Conservation (phyloP, 2,113 vertebrate species). For the Ascaphus truei region DNA sequence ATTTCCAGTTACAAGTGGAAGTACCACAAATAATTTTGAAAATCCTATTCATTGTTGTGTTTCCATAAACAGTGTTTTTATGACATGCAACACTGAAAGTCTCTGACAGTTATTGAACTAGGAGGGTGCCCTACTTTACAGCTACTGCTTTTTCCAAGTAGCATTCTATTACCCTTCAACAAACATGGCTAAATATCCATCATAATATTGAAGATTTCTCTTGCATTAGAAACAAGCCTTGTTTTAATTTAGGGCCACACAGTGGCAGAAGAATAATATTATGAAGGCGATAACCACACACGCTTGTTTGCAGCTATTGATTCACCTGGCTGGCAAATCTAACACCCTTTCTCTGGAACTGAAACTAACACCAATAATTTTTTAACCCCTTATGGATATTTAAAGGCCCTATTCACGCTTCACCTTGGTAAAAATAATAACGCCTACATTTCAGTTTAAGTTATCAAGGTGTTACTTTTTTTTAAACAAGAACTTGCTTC, state of each 20-base stretch:
- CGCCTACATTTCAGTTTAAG: constrained; percentile 35
- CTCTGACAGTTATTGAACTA: no score
- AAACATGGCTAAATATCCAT: no score
- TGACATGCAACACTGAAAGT: no score
- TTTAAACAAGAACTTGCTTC: constrained; percentile 49
- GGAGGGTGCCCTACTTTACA: no score
- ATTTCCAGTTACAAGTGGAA: no score
- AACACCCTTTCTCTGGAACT: constrained; percentile 28
- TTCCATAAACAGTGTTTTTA: no score
- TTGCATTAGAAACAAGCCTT: neutral
- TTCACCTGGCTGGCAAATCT: constrained; percentile 17
- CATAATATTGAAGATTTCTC: no score
- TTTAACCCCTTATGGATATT: constrained; percentile 31
- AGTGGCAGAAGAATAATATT: constrained; percentile 37
- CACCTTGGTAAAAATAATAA: constrained; percentile 36
- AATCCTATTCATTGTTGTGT: no score
- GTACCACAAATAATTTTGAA: no score
- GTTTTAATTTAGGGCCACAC: neutral
- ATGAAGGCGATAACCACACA: constrained; percentile 36
- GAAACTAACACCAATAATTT: constrained; percentile 21
- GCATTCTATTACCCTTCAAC: no score
- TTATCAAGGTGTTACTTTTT: constrained; percentile 40
- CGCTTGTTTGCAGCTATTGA: constrained; percentile 13
- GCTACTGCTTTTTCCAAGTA: no score
- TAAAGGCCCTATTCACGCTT: constrained; percentile 10